A percentile compares a stretch with the other conserved stretches of the same genome.
phyloP scores from a whole-genome alignment of 1,140 invertebrate genomes.

The Pogonus chalceus region DNA sequence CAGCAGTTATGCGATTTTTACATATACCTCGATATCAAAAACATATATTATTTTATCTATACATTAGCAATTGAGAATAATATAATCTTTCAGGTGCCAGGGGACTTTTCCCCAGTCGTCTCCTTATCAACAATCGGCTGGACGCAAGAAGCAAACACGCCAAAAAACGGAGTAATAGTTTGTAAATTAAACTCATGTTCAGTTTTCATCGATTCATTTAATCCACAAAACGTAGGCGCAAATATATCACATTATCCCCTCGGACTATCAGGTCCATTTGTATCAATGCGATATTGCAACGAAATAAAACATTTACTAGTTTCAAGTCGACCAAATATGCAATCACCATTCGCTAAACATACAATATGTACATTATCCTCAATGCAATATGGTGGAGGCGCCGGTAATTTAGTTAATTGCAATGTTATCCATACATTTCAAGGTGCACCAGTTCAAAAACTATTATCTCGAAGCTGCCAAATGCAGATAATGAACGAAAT shows the following conservation, averaged over 20 bases:
- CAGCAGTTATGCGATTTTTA: no score
- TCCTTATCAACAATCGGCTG: conserved; percentile 39
- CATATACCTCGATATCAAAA: no score
- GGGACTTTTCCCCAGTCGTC: conserved; percentile 42
- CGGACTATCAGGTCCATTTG: conserved; percentile 57
- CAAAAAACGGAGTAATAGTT: conserved; percentile 55
- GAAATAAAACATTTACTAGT: conserved; percentile 47
- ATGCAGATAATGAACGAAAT: conserved; percentile 41
- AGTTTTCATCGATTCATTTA: no score
- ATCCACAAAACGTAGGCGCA: conserved; percentile 29
- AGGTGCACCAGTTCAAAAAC: conserved; percentile 46
- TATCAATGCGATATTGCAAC: conserved; percentile 55
- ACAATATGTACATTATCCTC: conserved; percentile 37
- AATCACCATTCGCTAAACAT: conserved; percentile 44
- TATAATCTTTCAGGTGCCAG: conserved; percentile 30
- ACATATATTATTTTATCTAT: no score
- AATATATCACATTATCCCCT: conserved; percentile 34
- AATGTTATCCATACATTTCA: conserved; percentile 45
- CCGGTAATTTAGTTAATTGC: conserved; percentile 35
- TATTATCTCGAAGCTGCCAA: conserved; percentile 48
- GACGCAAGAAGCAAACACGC: conserved; percentile 29
- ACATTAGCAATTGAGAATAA: no score
- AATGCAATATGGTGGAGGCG: conserved; percentile 29
- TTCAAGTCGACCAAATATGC: conserved; percentile 42
- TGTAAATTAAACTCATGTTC: conserved; percentile 58